Evolutionary conservation across 2,888 invertebrate species (phyloP), one percentile per base, ranked within the genome.

Genomic region (Andrena camellia): DNA sequence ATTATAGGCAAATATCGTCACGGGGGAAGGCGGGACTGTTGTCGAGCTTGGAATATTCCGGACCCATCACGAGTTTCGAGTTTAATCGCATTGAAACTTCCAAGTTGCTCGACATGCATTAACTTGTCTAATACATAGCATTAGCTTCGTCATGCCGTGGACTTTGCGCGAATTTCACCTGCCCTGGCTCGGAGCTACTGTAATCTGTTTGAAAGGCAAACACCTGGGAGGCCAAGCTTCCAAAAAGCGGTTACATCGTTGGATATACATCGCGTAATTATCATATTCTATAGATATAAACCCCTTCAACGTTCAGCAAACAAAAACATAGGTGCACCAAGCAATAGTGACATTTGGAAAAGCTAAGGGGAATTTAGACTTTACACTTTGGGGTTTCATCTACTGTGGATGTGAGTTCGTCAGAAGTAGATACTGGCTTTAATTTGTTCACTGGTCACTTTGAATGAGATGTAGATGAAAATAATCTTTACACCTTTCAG

Each of bases 81-180:
- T 6, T 63, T 20, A 23, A 63, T 20, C 62, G 62, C 35, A 31
- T 63, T 31, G n/a, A 60, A 50, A 70, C 13, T 70, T 60, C 31
- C 2, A 17, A 23, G 54, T 68, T 50, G 33, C 13, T n/a, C 29
- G 33, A 33, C 8, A 20, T 5, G 31, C 20, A 31, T 48, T 60
- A 42, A 42, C 35, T 31, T 8, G 13, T 57, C 20, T 31, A 17
- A 42, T 23, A 29, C 31, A 26, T 6, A 5, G 3, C 20, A n/a
- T 13, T 48, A 68, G 10, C 68, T 48, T 67, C 33, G 26, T 50
- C 31, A 48, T 29, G 26, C 66, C 52, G 33, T 29, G 23, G 23
- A 57, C 54, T 54, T 73, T 35, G n/a, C 42, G 66, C 33, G 29
- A 73, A 73, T 73, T 68, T 57, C 69, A 68, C n/a, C 31, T 68